Base-by-base conservation (phyloP, 2,888 invertebrate species). In the Drosophila anomalipes region DNA sequence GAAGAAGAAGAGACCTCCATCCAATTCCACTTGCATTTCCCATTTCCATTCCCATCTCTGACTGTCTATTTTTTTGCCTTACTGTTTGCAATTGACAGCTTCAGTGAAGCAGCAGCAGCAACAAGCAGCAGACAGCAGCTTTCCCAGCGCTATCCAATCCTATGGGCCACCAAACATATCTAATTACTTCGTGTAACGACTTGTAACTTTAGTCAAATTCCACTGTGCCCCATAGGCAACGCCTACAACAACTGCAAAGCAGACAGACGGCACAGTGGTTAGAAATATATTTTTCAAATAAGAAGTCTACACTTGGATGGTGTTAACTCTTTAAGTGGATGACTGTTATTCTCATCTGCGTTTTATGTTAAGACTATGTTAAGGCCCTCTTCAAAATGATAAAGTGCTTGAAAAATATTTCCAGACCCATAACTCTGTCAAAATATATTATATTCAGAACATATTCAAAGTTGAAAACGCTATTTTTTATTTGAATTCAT, bases 181-280 rank as follows among this genome's bases (percentile, higher is more conserved):
- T 87, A 86, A 90, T 89, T 89, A 89, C 89, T 77, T 73, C 65
- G 78, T 81, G 77, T 83, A 75, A 66, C 82, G 59, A 81, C 74
- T 79, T 35, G 32, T 47, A 47, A 68, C 71, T 71, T 65, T 53
- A 59, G 58, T 67, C 72, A 56, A 67, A 74, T 78, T 74, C 73
- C 74, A 67, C 53, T 53, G 53, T 47, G 70, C 78, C 74, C 58
- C 44, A 65, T 30, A 19, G 69, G 65, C 71, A 68, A 70, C 76
- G 71, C 74, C 82, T 68, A 79, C 79, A 69, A 77, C 65, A 30
- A 49, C 52, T 19, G 2, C 22, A 35, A 58, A 44, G 54, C 58
- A 44, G 56, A 64, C 28, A 39, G 44, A 30, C 9, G 7, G 67
- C 69, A 77, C 73, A 68, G 70, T 79, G 73, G 41, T 22, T 14